Base-by-base conservation (phyloP, 2,113 vertebrate species). In the Arenaria interpres region DNA sequence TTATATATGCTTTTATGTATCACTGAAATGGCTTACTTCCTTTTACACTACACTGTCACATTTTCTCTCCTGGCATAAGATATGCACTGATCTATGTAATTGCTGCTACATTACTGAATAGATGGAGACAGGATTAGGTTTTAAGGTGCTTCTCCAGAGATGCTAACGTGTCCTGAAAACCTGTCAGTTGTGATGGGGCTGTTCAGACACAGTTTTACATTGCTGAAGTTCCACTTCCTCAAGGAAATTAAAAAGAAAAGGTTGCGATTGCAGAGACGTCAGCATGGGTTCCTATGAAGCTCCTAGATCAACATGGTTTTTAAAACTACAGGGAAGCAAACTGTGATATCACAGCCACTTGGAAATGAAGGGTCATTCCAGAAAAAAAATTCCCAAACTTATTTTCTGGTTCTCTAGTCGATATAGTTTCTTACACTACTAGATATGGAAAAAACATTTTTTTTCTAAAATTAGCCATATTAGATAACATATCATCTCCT, bases 221-320 rank as follows among this genome's bases (percentile, higher is more conserved):
- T 76, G 1, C 9, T 90, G 50, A n/a, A 69, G 11, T 66, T 93
- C 10, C 45, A 76, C 27, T 53, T 72, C 6, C 24, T 77, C 14
- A 22, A 46, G 32, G 19, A 68, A 88, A 94, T 84, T 64, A 89
- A 91, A 51, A 62, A 72, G 43, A 60, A 69, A 90, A 92, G 41
- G 30, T 17, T 35, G 11, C 43, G 66, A 90, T 68, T 93, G 43
- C 62, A 50, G n/a, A 41, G 30, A 68, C 85, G 63, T 80, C 64
- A 50, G 18, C 33, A 46, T 46, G 14, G 33, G 19, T 73, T 88
- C 41, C 53, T 46, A 45, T 35, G 91, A 93, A 81, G 9, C 6
- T 79, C 3, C 66, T 41, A 80, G 56, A 68, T 81, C 89, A 93
- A 91, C 94, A 89, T 33, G 90, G 69, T 75, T 85, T 94, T 89